Conservation (phyloP, 2,888 invertebrate species). For the Drosophila neutralis region DNA sequence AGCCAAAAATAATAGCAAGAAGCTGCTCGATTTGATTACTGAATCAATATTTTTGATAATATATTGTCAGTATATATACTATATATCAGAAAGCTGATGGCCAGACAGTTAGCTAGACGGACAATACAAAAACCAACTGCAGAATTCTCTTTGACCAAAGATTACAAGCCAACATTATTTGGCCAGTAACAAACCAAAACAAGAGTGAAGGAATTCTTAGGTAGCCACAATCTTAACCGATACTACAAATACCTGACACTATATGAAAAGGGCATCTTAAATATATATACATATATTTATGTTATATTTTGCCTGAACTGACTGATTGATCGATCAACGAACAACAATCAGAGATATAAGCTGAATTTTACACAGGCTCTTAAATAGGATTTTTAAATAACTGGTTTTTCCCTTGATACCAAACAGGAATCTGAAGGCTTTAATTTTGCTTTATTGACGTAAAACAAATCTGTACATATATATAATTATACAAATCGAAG, state of each 20-base stretch:
- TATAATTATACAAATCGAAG: not conserved
- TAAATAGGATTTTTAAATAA: not conserved
- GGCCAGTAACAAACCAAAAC: not conserved
- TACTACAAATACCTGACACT: not conserved
- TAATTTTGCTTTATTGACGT: not conserved
- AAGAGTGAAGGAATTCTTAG: not conserved
- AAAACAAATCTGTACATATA: not conserved
- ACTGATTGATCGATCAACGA: not conserved
- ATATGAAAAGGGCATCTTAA: accelerated
- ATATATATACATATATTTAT: not conserved
- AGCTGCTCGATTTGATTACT: no score
- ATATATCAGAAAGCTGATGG: not conserved
- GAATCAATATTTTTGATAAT: no score
- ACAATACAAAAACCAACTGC: not conserved
- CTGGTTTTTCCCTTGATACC: not conserved
- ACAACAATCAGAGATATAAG: not conserved
- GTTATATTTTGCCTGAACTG: not conserved
- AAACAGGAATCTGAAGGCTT: not conserved
- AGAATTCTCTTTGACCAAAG: not conserved
- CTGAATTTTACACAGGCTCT: not conserved
- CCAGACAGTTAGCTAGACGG: not conserved
- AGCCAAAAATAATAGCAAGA: no score
- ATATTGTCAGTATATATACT: no score
- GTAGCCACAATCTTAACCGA: not conserved
- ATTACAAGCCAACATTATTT: not conserved